Conservation (phyloP, 2,797 vertebrate genomes). For the Chrysocyon brachyurus region DNA sequence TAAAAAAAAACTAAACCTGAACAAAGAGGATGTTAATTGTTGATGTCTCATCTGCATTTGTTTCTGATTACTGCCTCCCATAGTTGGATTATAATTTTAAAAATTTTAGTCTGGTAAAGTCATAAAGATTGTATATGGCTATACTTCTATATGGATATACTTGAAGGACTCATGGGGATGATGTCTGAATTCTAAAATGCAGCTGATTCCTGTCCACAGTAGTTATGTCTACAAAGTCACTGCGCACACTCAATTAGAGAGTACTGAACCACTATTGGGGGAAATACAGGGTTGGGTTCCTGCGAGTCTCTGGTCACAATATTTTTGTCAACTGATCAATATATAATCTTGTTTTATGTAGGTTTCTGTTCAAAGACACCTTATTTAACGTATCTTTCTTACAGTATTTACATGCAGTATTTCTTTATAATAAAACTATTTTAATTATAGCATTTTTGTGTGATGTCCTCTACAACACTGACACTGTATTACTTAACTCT, state of each 20-base stretch:
- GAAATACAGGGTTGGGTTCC: background rate
- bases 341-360: background rate
- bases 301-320: background rate
- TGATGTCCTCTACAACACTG: background rate
- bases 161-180: background rate
- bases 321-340: background rate
- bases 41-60: background rate
- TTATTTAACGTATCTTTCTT: background rate
- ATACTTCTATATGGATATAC: background rate
- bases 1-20: background rate
- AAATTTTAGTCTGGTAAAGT: conserved; percentile 35
- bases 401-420: background rate
- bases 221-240: background rate
- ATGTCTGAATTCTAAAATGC: conserved; percentile 22
- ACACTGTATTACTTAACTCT: background rate
- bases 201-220: background rate
- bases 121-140: background rate
- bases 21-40: background rate
- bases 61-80: background rate
- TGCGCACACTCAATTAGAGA: background rate
- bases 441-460: background rate
- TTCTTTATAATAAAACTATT: background rate
- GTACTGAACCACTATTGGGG: background rate
- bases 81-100: background rate
- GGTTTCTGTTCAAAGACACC: background rate